These are phyloP conservation scores for Drosophila auraria DNA, from an alignment of 1,140 invertebrate genomes.

Conservation along the genomic window DNA sequence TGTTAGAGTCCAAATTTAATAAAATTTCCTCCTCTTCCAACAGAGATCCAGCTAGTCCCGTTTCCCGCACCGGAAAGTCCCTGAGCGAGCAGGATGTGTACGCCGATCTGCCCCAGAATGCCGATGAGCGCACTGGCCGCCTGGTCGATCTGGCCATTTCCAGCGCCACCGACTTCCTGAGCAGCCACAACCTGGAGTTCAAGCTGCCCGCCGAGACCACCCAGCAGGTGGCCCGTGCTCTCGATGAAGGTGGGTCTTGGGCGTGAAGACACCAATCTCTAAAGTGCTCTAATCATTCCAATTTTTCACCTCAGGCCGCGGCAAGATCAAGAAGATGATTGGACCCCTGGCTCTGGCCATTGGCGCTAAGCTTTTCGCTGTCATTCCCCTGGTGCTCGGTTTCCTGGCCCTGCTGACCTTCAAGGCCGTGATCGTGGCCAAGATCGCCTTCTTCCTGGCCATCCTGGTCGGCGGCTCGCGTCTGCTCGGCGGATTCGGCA, in stretches of 20 bases:
- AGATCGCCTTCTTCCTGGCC: conserved; percentile 90
- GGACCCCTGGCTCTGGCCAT: conserved; percentile 88
- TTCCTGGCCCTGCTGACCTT: conserved; percentile 89
- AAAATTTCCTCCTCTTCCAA: conserved; percentile 11
- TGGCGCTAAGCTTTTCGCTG: conserved; percentile 89
- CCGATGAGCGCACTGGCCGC: conserved; percentile 85
- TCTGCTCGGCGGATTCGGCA: conserved; percentile 86
- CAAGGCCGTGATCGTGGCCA: conserved; percentile 91
- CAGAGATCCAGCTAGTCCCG: conserved; percentile 79
- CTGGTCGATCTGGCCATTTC: conserved; percentile 87
- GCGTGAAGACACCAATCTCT: background rate
- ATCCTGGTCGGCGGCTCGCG: conserved; percentile 89
- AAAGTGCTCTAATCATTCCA: background rate
- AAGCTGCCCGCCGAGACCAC: conserved; percentile 86
- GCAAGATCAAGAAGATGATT: conserved; percentile 90
- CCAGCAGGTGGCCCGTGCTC: conserved; percentile 86
- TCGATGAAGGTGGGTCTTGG: conserved; percentile 87
- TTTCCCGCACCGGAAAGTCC: conserved; percentile 86
- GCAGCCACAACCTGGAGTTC: conserved; percentile 87
- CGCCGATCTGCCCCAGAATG: conserved; percentile 86
- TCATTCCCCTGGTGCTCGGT: conserved; percentile 89
- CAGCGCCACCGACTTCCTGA: conserved; percentile 86
- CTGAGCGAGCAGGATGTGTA: conserved; percentile 86
- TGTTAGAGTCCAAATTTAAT: too few relatives aligned
- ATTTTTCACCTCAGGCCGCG: conserved; percentile 86